Evolutionary conservation across 2,113 vertebrate species (phyloP).

Genomic region (Bubo scandiacus): DNA sequence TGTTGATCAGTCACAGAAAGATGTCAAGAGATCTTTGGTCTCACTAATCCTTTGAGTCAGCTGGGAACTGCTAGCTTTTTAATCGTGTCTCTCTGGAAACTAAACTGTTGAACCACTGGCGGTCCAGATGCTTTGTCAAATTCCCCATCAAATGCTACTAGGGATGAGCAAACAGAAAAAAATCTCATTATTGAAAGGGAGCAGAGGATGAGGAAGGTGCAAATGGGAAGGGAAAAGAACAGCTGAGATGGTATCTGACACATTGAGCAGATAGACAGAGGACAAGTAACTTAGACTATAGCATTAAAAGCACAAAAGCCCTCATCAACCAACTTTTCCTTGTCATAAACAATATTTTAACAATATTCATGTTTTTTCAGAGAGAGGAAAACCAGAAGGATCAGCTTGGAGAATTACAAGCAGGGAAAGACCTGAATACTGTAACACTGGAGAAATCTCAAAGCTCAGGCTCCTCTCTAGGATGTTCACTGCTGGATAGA

Average conservation of each 20-base stretch:
- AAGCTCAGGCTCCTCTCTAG: background rate
- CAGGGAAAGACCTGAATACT: background rate
- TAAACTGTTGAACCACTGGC: slow-evolving; percentile 16
- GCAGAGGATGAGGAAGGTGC: background rate
- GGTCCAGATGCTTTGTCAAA: slow-evolving; percentile 35
- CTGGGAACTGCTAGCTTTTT: slow-evolving; percentile 70
- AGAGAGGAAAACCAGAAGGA: background rate
- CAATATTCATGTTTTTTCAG: background rate
- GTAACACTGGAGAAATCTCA: background rate
- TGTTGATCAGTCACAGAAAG: slow-evolving; percentile 48
- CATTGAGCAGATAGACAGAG: background rate
- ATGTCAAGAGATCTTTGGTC: slow-evolving; percentile 44
- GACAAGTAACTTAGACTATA: background rate
- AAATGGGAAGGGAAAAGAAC: background rate
- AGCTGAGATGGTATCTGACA: background rate
- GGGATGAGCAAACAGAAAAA: background rate
- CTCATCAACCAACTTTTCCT: background rate
- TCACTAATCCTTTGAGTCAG: slow-evolving; percentile 73
- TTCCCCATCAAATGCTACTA: slow-evolving; percentile 3
- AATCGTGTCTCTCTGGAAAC: slow-evolving; percentile 72
- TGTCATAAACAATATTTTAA: background rate
- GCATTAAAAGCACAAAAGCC: background rate
- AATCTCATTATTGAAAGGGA: background rate
- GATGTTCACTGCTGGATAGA: background rate
- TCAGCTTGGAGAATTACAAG: background rate